phyloP scores from a whole-genome alignment of 2,113 vertebrate species.

The Hypocryptadius cinnamomeus region DNA sequence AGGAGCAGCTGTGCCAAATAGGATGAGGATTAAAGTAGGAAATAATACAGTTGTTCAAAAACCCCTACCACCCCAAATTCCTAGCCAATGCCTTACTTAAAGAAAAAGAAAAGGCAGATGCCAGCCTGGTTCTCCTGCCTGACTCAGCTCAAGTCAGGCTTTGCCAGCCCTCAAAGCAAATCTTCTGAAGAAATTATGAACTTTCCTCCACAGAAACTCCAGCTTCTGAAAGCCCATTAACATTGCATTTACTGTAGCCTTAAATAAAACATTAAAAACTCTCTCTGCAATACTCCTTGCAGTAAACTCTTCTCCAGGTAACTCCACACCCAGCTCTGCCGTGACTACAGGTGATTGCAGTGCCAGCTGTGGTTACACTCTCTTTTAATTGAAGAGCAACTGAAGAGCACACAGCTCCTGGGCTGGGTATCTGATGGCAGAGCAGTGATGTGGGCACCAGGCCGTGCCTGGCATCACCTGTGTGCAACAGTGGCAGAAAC shows the following conservation, averaged over 20 bases:
- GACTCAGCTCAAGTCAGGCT: not conserved
- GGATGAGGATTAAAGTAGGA: not conserved
- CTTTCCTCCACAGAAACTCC: not conserved
- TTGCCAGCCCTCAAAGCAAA: not conserved
- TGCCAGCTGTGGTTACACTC: rapidly evolving
- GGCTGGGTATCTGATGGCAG: rapidly evolving
- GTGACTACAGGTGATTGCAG: rapidly evolving
- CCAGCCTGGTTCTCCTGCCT: not conserved
- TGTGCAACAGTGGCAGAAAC: not conserved
- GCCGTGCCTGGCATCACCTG: rapidly evolving
- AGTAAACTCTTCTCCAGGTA: not conserved
- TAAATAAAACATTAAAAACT: not conserved
- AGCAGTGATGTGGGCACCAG: rapidly evolving
- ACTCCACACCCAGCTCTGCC: not conserved
- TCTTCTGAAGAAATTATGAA: not conserved
- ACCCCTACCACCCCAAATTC: not conserved
- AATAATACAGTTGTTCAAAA: not conserved
- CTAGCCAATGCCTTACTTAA: not conserved
- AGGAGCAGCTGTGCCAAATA: not conserved
- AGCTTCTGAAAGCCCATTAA: not conserved
- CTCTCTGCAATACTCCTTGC: not conserved
- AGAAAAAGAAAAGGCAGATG: not conserved
- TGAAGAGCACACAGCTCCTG: not conserved
- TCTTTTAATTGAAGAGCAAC: too few relatives aligned
- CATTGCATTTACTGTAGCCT: not conserved